Evolutionary conservation across 37 sponge, comb jelly and placozoan species (phyloP), one percentile per base, ranked within the genome.

Genomic region (Lycopodina hypogea): DNA sequence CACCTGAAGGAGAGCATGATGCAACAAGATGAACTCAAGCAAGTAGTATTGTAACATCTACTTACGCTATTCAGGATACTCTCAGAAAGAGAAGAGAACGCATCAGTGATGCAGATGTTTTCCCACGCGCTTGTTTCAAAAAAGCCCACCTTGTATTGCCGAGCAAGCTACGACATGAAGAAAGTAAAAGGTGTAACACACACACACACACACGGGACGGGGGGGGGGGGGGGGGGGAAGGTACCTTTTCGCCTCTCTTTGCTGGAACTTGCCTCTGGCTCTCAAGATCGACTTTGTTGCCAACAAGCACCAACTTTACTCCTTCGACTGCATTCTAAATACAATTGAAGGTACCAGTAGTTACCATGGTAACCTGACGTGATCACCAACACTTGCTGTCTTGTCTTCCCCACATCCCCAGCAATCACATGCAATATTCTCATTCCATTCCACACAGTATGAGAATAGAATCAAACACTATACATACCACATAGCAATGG

Each of bases 91-190:
- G 68, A 48, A 9, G 66, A 63, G 68, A 91, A 91, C 18, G 85
- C 76, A 0, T 76, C 81, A 39, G 80, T 56, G 18, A 91, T 81
- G 19, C 64, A 41, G 11, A 56, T 26, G n/a, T 83, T 83, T 19
- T 74, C 69, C 83, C 80, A 84, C 0, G 92, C 92, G 77, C 88
- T 87, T 1, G 92, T 91, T 63, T 91, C 92, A 71, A 81, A 81
- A 45, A 87, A 83, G 0, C 42, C 23, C 30, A 80, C 51, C 0
- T 50, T 38, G 58, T 91, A 76, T 37, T 83, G 79, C 48, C 63
- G 61, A 7, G 92, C 84, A 42, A 87, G 67, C 88, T 87, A 72
- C 48, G 57, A 28, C 18, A 30, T 60, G 15, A 7, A 60, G 3
- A 74, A 22, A 55, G 21, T n/a, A n/a, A n/a, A n/a, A n/a, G n/a